Evolutionary conservation across 2,113 vertebrate genomes (phyloP), one percentile per base, ranked within the genome.

Genomic region (Girardinichthys multiradiatus): DNA sequence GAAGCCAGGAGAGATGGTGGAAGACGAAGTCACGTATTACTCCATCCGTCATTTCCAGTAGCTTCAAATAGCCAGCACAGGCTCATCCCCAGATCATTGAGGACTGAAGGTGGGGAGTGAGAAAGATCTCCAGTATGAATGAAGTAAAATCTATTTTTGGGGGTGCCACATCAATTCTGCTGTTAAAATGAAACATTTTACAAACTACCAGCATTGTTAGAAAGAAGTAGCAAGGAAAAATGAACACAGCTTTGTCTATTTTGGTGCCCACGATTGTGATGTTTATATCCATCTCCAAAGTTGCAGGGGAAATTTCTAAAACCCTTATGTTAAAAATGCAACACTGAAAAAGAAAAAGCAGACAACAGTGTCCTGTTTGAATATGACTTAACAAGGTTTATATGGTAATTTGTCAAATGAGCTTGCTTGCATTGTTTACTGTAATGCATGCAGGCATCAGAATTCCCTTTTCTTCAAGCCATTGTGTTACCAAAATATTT

Each of bases 41-140:
- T 65, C 91, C 86, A 90, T 84, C 80, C 82, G 89, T 91, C 90
- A 94, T 72, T 70, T 90, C 82, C 86, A 21, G 72, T 72, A 58
- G 89, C 78, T 75, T 60, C 80, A 85, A 85, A 90, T 91, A 85
- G 83, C 72, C 68, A 77, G 72, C 70, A 60, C 77, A 79, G 66
- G 64, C 65, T 85, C 80, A 89, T 87, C 83, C 77, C 76, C 1
- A 5, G 84, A 84, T 90, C 75, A 69, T 21, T 58, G 62, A 68
- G 67, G 72, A 87, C 77, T 30, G 39, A 39, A 71, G 72, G 77
- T 70, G 70, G 57, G 26, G 64, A 74, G 54, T 13, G 27, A 42
- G 21, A 15, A 76, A 27, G 42, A 60, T 72, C 24, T 76, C 9
- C 10, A 2, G 4, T 54, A n/a, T 37, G 57, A 39, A 67, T 28